Conservation (phyloP, 2,797 vertebrate genomes). For the Neosalanx taihuensis region DNA sequence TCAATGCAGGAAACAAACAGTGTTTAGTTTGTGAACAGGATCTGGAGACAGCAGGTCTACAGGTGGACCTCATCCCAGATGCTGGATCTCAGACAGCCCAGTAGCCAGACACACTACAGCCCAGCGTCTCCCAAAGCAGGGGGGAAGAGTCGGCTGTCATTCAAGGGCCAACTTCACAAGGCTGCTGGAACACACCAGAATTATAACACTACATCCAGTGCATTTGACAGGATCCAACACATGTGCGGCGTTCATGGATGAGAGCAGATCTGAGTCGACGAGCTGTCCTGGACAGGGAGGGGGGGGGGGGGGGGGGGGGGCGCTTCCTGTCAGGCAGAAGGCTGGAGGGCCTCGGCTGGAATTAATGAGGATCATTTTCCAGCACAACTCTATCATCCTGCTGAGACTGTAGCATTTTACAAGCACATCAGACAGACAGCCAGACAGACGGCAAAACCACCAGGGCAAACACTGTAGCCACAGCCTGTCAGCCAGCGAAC, state of each 20-base stretch:
- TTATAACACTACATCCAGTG: not conserved
- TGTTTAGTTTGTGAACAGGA: no score
- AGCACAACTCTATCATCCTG: not conserved
- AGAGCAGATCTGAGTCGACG: not conserved
- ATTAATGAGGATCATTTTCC: constrained; percentile 11
- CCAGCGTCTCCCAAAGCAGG: not conserved
- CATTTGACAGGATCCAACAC: not conserved
- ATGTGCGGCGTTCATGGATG: not conserved
- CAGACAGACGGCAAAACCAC: no score
- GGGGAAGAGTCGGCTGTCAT: no score
- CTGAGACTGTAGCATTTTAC: not conserved
- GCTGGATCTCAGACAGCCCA: not conserved
- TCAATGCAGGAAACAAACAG: constrained; percentile 16
- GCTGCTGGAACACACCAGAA: no score
- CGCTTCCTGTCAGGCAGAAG: not conserved
- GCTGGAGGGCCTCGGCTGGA: not conserved
- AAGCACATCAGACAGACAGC: no score
- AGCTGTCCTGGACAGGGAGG: not conserved
- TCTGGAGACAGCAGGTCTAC: no score
- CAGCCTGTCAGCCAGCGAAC: no score
- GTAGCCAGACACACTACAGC: constrained; percentile 9
- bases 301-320: no score
- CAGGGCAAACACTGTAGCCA: no score
- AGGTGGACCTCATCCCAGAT: no score
- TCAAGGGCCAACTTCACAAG: no score